phyloP scores from a whole-genome alignment of 30 jellyfish, hydroid and myxozoan genomes.

The Chrysaora quinquecirrha region DNA sequence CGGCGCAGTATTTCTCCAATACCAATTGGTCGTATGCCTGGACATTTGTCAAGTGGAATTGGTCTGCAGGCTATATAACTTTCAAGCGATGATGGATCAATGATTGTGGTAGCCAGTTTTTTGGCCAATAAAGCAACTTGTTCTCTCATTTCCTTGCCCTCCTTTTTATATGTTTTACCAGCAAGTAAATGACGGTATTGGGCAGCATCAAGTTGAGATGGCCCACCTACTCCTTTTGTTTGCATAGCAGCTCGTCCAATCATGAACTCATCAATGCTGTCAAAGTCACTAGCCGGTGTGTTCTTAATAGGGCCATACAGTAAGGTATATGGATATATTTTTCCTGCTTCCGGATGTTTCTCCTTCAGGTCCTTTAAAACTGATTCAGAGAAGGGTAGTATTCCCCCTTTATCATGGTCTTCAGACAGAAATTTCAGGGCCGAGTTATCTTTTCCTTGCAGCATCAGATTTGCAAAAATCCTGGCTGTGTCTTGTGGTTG shows the following conservation, averaged over 20 bases:
- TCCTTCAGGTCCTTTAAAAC: neutral
- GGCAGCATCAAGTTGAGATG: conserved; percentile 17
- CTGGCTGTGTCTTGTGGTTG: conserved; percentile 7
- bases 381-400: too few relatives aligned
- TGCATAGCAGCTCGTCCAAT: neutral
- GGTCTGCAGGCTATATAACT: conserved; percentile 19
- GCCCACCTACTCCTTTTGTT: conserved; percentile 44
- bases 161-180: neutral
- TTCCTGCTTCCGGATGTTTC: neutral
- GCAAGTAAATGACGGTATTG: neutral
- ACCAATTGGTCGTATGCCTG: conserved; percentile 44
- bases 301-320: conserved; percentile 7
- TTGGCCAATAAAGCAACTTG: conserved; percentile 23
- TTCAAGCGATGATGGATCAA: conserved; percentile 18
- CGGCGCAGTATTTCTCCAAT: conserved; percentile 43
- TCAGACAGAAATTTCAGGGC: conserved; percentile 1
- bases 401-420: neutral
- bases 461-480: conserved; percentile 15
- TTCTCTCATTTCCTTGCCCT: conserved; percentile 17
- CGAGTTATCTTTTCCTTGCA: conserved; percentile 14
- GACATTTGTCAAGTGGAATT: conserved; percentile 34
- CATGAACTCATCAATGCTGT: conserved; percentile 10
- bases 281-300: neutral
- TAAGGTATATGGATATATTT: neutral
- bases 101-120: conserved; percentile 11